phyloP scores from a whole-genome alignment of 64 coral and sea anemone species.

The Montipora sp. region DNA sequence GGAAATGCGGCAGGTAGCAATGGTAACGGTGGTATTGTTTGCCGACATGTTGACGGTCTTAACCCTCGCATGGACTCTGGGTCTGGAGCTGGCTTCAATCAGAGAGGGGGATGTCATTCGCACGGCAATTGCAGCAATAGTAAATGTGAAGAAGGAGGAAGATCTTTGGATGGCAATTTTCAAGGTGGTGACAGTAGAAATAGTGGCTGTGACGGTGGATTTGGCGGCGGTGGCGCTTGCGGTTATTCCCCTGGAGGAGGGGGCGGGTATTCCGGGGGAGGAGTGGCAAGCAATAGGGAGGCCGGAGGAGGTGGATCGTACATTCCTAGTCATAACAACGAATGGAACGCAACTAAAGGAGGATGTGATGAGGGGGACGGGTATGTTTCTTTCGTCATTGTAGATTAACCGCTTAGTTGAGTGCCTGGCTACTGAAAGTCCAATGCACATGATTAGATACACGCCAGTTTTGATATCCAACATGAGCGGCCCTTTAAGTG shows the following conservation, averaged over 20 bases:
- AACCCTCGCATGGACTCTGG: neutral
- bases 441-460: too few relatives aligned
- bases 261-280: slow-evolving; percentile 84
- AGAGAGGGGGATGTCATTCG: slow-evolving; percentile 42
- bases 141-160: slow-evolving; percentile 30
- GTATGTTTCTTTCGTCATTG: slow-evolving; percentile 39
- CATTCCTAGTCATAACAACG: neutral
- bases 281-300: neutral
- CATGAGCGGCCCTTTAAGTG: too few relatives aligned
- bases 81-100: slow-evolving; percentile 29
- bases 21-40: slow-evolving; percentile 27
- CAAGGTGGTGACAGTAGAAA: neutral
- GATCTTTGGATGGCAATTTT: slow-evolving; percentile 6
- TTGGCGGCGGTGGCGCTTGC: slow-evolving; percentile 85
- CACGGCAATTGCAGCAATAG: slow-evolving; percentile 7
- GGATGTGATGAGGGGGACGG: slow-evolving; percentile 63
- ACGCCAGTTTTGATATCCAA: too few relatives aligned
- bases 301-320: slow-evolving; percentile 71
- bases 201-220: slow-evolving; percentile 62
- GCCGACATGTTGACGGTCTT: neutral
- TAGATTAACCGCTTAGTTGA: neutral
- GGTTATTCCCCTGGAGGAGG: slow-evolving; percentile 52
- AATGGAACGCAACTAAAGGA: slow-evolving; percentile 25
- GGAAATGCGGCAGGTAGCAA: slow-evolving; percentile 5
- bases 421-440: too few relatives aligned